phyloP scores from a whole-genome alignment of 2,888 invertebrate genomes.

The Xylocampa areola region DNA sequence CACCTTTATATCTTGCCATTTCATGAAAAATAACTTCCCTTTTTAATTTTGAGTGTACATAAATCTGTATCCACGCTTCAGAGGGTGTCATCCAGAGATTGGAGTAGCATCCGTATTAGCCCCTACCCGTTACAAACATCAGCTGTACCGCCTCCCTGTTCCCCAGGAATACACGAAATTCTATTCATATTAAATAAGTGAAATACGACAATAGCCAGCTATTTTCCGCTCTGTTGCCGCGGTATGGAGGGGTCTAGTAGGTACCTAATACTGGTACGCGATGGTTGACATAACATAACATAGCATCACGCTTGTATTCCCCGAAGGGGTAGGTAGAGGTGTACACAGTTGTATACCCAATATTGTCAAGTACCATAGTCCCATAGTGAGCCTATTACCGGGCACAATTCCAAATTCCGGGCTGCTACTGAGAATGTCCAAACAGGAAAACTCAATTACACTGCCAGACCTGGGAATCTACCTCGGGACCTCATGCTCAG shows the following conservation, averaged over 20 bases:
- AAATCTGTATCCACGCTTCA: conserved; percentile 1
- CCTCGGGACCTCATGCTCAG: too few species aligned
- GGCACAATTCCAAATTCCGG: too few species aligned
- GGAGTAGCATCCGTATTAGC: conserved; percentile 4
- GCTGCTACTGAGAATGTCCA: too few species aligned
- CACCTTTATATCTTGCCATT: too few species aligned
- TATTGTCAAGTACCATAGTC: too few species aligned
- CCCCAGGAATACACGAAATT: conserved; percentile 18
- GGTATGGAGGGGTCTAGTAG: conserved; percentile 4
- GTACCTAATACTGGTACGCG: conserved; percentile 19
- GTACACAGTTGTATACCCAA: too few species aligned
- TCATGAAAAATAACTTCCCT: not conserved
- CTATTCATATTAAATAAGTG: conserved; percentile 40
- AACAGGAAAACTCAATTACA: too few species aligned
- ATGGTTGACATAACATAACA: too few species aligned
- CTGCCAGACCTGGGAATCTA: too few species aligned
- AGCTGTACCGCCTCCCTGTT: conserved; percentile 6
- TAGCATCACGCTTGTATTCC: too few species aligned
- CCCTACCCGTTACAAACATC: conserved; percentile 10
- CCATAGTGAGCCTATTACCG: too few species aligned
- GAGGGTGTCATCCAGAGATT: conserved; percentile 6
- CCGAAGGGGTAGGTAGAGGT: too few species aligned
- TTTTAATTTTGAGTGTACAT: not conserved
- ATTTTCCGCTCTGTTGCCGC: conserved; percentile 9
- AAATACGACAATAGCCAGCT: conserved; percentile 29